Evolutionary conservation across 2,797 vertebrate genomes (phyloP).

Genomic region (Petrocephalus schoutedeni): DNA sequence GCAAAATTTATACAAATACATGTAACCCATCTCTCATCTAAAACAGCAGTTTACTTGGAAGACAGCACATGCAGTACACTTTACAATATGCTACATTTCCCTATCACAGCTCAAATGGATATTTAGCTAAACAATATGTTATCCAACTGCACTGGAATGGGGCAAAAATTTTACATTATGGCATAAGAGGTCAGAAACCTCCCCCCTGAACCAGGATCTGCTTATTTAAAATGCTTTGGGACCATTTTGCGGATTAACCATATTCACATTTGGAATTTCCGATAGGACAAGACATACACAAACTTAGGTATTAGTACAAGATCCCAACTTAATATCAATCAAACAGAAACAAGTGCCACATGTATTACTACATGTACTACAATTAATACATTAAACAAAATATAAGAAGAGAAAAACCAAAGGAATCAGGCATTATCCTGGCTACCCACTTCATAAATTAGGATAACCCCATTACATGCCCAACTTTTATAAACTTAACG

Average conservation of each 20-base stretch:
- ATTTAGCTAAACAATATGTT: neutral
- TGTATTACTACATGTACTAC: neutral
- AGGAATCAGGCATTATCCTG: neutral
- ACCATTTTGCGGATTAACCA: neutral
- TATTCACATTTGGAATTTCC: neutral
- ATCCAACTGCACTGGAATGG: neutral
- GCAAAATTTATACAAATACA: constrained; percentile 20
- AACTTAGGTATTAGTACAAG: neutral
- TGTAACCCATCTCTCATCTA: constrained; percentile 15
- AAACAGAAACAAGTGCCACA: constrained; percentile 8
- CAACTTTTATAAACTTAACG: neutral
- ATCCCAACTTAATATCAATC: neutral
- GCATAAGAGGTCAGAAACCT: neutral
- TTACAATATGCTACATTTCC: constrained; percentile 13
- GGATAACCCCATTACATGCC: neutral
- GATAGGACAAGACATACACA: neutral
- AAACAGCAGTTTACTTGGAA: constrained; percentile 3
- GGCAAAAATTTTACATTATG: neutral
- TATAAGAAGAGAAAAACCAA: neutral
- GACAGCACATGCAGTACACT: constrained; percentile 16
- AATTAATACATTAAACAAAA: neutral
- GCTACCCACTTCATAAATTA: neutral
- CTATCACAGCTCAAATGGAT: constrained; percentile 17
- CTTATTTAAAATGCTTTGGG: neutral
- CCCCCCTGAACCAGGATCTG: neutral